phyloP scores from a whole-genome alignment of 2,113 vertebrate genomes.

The Balaeniceps rex region DNA sequence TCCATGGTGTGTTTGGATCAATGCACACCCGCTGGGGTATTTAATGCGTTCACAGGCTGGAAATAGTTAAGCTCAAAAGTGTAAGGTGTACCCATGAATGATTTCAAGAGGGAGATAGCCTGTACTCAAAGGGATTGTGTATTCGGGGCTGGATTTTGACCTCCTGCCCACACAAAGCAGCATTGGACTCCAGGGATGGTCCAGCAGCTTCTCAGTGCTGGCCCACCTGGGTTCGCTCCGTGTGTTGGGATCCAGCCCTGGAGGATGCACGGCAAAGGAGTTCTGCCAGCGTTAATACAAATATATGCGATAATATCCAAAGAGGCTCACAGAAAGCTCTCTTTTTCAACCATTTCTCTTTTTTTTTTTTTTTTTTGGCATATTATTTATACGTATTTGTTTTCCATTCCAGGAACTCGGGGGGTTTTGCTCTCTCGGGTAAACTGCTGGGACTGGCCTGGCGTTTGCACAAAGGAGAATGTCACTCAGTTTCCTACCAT shows the following conservation, averaged over 20 bases:
- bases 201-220: background rate
- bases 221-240: background rate
- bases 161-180: background rate
- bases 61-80: background rate
- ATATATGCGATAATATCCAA: background rate
- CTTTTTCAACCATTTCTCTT: background rate
- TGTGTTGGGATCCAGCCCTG: background rate
- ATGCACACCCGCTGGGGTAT: background rate
- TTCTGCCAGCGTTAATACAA: background rate
- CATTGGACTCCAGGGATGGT: background rate
- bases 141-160: background rate
- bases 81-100: background rate
- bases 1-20: background rate
- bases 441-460: conserved; percentile 90
- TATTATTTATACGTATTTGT: background rate
- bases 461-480: conserved; percentile 79
- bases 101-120: background rate
- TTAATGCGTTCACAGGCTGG: background rate
- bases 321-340: background rate
- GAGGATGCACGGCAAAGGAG: background rate
- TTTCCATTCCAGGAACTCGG: conserved; percentile 33
- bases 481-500: conserved; percentile 83
- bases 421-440: conserved; percentile 75
- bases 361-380: background rate
- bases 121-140: background rate